Evolutionary conservation across 2,113 vertebrate species (phyloP).

Genomic region (Tachycineta bicolor): DNA sequence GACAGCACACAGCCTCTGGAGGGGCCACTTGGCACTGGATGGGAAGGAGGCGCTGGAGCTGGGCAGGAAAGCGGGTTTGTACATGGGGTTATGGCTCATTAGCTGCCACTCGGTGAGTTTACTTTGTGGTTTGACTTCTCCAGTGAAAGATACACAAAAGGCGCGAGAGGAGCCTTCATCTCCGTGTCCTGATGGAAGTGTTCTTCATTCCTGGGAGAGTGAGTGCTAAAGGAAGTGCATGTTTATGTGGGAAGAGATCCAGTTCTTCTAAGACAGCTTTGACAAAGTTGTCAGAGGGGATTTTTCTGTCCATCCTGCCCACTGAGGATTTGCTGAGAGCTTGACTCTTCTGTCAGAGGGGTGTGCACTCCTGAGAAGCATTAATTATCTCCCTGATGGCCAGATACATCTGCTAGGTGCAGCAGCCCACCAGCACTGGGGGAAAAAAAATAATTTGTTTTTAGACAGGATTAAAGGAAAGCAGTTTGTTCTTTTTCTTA

Average conservation of each 20-base stretch:
- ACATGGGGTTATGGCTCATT: not conserved
- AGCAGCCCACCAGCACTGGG: not conserved
- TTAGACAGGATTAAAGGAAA: not conserved
- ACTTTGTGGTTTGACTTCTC: not conserved
- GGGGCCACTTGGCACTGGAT: not conserved
- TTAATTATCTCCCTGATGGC: not conserved
- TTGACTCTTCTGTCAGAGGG: not conserved
- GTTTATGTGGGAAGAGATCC: not conserved
- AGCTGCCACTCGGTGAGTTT: not conserved
- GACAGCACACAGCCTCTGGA: not conserved
- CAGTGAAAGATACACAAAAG: not conserved
- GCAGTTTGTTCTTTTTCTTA: not conserved
- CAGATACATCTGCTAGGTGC: not conserved
- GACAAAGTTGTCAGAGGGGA: not conserved
- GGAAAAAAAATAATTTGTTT: not conserved
- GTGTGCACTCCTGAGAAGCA: not conserved
- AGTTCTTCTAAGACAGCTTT: not conserved
- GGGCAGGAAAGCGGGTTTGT: not conserved
- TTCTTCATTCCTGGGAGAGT: not conserved
- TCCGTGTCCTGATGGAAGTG: not conserved
- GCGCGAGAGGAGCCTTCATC: not conserved
- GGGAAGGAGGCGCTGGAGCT: not conserved
- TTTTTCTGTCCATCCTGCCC: not conserved
- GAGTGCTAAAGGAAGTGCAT: not conserved
- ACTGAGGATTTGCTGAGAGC: not conserved